Evolutionary conservation across 2,797 vertebrate genomes (phyloP), one percentile per base, ranked within the genome.

Genomic region (Ataeniobius toweri): DNA sequence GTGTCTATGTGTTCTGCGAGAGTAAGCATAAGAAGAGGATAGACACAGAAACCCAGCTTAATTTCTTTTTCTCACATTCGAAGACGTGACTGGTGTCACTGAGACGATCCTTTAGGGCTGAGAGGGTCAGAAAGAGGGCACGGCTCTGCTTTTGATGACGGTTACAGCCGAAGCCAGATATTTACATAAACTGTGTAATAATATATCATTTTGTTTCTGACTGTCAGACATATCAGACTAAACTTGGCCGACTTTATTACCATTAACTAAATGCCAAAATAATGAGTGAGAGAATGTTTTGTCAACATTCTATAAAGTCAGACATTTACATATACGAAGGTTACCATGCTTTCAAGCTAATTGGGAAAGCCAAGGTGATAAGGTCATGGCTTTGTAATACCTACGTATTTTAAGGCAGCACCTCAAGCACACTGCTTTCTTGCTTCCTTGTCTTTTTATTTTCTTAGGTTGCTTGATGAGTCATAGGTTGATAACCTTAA

Each of bases 91-190:
- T 28, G 74, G 59, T 73, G 80, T 73, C 36, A 28, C 53, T 3
- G 24, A 46, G 78, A 75, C n/a, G 36, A 67, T 75, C 59, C 70
- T 75, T 53, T 46, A 24, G 6, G 74, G 82, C 83, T 80, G 20
- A 59, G 36, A 58, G 71, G 83, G 87, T 84, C 80, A 82, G 31
- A 44, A 26, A 51, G 10, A 71, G 74, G 9, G 36, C 55, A 53
- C 6, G 0, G 28, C 78, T 44, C 24, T 10, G 22, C 31, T 16
- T 24, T 41, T 6, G 14, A 8, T 48, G n/a, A 48, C 12, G 12
- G 63, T 3, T 46, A 14, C 41, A 48, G 16, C 41, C 1, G 24
- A 70, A 48, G 26, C 6, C 24, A 14, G 67, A 48, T 14, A 26
- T 46, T 46, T 8, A 70, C 24, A n/a, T 26, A 7, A 48, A 69